Percentiles rank a stretch among this genome's conserved stretches.
These are phyloP conservation scores for Eclectus roratus DNA, from an alignment of 2,113 vertebrate genomes.

Conservation along the genomic window DNA sequence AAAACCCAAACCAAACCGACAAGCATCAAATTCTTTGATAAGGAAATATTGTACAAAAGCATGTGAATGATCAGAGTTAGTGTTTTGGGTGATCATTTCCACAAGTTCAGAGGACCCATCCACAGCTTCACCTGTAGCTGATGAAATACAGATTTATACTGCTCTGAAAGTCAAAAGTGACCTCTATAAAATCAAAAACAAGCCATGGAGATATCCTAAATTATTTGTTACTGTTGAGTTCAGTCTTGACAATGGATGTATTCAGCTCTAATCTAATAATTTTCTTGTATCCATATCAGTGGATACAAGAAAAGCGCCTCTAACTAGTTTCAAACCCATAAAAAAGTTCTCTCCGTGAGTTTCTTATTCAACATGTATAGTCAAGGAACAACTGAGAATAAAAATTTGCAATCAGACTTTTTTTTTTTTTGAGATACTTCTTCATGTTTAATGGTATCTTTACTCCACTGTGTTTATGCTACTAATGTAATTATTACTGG, in stretches of 20 bases:
- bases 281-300: background rate
- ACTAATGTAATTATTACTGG: background rate
- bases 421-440: background rate
- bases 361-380: background rate
- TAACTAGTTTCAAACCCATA: background rate
- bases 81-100: background rate
- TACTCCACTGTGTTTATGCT: background rate
- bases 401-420: background rate
- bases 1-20: background rate
- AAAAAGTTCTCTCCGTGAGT: rapidly evolving
- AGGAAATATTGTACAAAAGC: background rate
- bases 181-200: background rate
- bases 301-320: background rate
- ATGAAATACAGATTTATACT: background rate
- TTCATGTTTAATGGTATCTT: background rate
- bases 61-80: background rate
- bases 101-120: background rate
- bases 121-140: background rate
- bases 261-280: background rate
- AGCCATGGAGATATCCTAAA: background rate
- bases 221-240: background rate
- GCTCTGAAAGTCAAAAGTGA: background rate
- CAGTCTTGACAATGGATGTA: background rate
- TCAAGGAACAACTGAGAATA: background rate
- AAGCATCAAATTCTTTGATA: background rate